phyloP scores from a whole-genome alignment of 1,140 invertebrate genomes.

The Rhynchophorus ferrugineus region DNA sequence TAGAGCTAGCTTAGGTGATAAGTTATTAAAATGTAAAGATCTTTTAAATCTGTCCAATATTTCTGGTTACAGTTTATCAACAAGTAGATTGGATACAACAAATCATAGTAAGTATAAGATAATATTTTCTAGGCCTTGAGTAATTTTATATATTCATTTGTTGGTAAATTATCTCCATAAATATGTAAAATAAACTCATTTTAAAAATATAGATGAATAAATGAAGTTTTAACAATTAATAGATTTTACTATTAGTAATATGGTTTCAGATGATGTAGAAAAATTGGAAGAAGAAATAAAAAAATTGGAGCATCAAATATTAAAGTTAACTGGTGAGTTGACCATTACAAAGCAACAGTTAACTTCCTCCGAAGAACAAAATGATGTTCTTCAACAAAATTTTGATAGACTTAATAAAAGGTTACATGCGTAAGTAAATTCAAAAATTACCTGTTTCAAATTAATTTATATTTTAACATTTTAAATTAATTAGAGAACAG shows the following conservation, averaged over 20 bases:
- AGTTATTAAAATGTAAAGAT: slow-evolving; percentile 22
- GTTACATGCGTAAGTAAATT: slow-evolving; percentile 15
- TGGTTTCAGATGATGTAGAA: slow-evolving; percentile 12
- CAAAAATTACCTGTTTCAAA: background rate
- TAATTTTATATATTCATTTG: background rate
- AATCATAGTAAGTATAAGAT: slow-evolving; percentile 2
- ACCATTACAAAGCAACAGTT: slow-evolving; percentile 21
- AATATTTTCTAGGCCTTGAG: background rate
- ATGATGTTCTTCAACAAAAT: slow-evolving; percentile 23
- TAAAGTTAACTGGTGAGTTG: slow-evolving; percentile 19
- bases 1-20: slow-evolving; percentile 23
- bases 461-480: background rate
- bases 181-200: too few species aligned
- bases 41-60: slow-evolving; percentile 25
- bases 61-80: slow-evolving; percentile 23
- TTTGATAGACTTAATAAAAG: slow-evolving; percentile 16
- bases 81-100: slow-evolving; percentile 14
- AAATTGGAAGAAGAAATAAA: slow-evolving; percentile 24
- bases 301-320: slow-evolving; percentile 22
- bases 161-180: background rate
- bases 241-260: too few species aligned
- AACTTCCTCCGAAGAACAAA: slow-evolving; percentile 23
- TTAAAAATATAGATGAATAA: too few species aligned
- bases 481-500: slow-evolving; percentile 19
- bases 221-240: too few species aligned